These are phyloP conservation scores for Pithys albifrons DNA, from an alignment of 2,113 vertebrate genomes.

Conservation along the genomic window DNA sequence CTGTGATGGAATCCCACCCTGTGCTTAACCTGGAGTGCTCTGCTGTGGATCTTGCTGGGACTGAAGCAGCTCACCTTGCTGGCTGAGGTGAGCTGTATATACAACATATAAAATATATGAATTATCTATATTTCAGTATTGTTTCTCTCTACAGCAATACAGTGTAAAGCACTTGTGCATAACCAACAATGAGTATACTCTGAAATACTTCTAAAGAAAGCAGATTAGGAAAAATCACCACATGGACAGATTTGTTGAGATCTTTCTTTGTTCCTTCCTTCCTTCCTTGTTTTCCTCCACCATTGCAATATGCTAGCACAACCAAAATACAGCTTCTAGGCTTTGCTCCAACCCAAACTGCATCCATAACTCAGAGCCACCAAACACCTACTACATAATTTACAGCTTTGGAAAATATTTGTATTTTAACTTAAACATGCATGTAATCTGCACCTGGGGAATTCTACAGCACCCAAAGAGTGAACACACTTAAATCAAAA, in stretches of 20 bases:
- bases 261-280: neutral
- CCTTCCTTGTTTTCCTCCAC: neutral
- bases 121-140: neutral
- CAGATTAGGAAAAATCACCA: neutral
- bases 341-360: constrained; percentile 9
- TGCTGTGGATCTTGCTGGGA: accelerated
- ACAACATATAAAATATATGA: neutral
- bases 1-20: accelerated
- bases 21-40: accelerated
- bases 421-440: neutral
- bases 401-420: constrained; percentile 30
- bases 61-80: accelerated
- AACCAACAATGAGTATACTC: neutral
- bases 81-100: neutral
- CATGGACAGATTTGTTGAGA: neutral
- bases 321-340: neutral
- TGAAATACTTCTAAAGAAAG: neutral
- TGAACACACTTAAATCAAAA: neutral
- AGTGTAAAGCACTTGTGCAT: neutral
- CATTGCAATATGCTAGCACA: neutral
- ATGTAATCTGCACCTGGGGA: neutral
- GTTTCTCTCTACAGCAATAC: neutral
- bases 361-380: neutral
- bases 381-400: neutral
- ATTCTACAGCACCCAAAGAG: neutral